Conservation (phyloP, 2,113 vertebrate species). For the Coturnix japonica region DNA sequence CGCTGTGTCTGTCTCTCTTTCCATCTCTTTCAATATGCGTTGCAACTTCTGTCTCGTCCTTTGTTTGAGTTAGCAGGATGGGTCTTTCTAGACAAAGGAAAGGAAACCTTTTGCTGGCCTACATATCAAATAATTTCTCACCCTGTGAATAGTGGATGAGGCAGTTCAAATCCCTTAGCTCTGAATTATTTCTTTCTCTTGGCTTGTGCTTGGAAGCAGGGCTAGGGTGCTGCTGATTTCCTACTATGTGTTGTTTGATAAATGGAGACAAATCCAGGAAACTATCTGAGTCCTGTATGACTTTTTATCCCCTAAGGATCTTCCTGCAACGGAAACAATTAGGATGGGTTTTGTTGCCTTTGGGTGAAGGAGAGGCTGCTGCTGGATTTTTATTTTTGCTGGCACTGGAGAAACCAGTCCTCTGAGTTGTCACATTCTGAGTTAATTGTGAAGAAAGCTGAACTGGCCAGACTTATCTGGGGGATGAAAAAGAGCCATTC, state of each 20-base stretch:
- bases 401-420: conserved; percentile 56
- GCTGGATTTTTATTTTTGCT: conserved; percentile 62
- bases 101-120: conserved; percentile 64
- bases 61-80: conserved; percentile 62
- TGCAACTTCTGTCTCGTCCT: conserved; percentile 70
- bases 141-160: conserved; percentile 37
- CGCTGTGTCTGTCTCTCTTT: conserved; percentile 60
- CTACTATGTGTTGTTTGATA: conserved; percentile 15
- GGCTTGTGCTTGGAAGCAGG: neutral
- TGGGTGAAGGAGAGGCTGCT: conserved; percentile 4
- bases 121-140: conserved; percentile 67
- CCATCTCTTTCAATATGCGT: conserved; percentile 60
- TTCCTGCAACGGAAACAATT: conserved; percentile 77
- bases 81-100: conserved; percentile 64
- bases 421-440: conserved; percentile 64
- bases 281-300: conserved; percentile 68
- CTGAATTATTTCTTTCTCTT: conserved; percentile 38
- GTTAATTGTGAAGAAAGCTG: conserved; percentile 60
- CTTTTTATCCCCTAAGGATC: conserved; percentile 72
- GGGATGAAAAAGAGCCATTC: conserved; percentile 24
- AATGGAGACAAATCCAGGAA: conserved; percentile 66
- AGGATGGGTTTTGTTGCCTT: conserved; percentile 17
- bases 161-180: conserved; percentile 52
- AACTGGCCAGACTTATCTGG: conserved; percentile 24
- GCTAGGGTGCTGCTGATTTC: conserved; percentile 41